Evolutionary conservation across 2,888 invertebrate genomes (phyloP).

Genomic region (Timema podura): DNA sequence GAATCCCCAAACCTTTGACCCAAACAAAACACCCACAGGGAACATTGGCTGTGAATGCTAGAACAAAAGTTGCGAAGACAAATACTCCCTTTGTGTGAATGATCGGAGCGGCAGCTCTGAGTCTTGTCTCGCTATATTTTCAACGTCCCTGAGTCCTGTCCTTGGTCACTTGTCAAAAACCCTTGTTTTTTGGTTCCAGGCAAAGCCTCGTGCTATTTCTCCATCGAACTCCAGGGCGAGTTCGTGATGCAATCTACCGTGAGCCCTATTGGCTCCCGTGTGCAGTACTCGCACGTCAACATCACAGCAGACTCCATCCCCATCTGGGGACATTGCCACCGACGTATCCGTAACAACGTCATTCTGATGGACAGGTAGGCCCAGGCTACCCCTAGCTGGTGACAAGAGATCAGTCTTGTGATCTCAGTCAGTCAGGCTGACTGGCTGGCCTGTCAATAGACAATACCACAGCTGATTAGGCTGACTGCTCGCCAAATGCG

Average conservation of each 20-base stretch:
- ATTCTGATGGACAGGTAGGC: slow-evolving; percentile 57
- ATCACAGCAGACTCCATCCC: slow-evolving; percentile 61
- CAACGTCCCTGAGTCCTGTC: no score
- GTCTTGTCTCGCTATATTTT: no score
- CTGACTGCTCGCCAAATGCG: no score
- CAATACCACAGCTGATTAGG: no score
- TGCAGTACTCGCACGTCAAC: slow-evolving; percentile 57
- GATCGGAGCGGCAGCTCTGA: no score
- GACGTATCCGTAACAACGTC: slow-evolving; percentile 56
- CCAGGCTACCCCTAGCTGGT: slow-evolving; percentile 36
- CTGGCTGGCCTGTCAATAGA: neutral
- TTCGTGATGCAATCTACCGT: slow-evolving; percentile 54
- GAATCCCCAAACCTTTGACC: no score
- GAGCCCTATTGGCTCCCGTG: slow-evolving; percentile 41
- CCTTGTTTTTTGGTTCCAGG: no score
- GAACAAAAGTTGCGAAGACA: no score
- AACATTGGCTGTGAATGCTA: no score
- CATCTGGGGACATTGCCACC: slow-evolving; percentile 62
- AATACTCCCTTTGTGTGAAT: no score
- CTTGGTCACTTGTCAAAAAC: no score
- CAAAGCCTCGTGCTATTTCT: slow-evolving; percentile 56
- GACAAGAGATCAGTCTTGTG: slow-evolving; percentile 37
- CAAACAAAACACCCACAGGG: no score
- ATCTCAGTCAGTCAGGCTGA: slow-evolving; percentile 11
- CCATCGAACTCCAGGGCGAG: slow-evolving; percentile 60